Conservation (phyloP, 2,888 invertebrate genomes). For the Yponomeuta plumbellus region DNA sequence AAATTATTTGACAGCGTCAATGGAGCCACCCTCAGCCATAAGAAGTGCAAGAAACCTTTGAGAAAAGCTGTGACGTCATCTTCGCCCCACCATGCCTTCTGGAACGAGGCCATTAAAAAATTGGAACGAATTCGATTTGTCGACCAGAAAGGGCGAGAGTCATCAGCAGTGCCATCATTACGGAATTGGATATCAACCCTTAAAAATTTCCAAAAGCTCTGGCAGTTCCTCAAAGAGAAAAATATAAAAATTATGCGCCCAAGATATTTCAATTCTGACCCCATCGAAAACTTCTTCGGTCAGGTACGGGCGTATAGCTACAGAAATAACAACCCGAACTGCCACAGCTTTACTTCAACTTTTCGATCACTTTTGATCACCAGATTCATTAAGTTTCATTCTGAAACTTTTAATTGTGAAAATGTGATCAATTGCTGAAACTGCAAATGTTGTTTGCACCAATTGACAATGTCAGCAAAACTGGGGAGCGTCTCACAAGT, state of each 20-base stretch:
- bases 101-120: slow-evolving; percentile 2
- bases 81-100: slow-evolving; percentile 9
- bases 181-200: slow-evolving; percentile 6
- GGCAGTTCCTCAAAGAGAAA: neutral
- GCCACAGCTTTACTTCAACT: neutral
- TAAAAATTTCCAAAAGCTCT: slow-evolving; percentile 7
- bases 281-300: slow-evolving; percentile 15
- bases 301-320: slow-evolving; percentile 14
- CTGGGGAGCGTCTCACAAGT: too few species aligned
- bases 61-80: slow-evolving; percentile 2
- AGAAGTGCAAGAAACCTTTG: slow-evolving; percentile 4
- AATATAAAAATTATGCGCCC: slow-evolving; percentile 10
- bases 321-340: slow-evolving; percentile 6
- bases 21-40: neutral
- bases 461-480: too few species aligned
- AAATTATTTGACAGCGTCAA: slow-evolving; percentile 15
- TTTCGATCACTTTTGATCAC: neutral
- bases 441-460: too few species aligned
- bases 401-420: slow-evolving; percentile 5
- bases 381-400: neutral
- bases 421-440: neutral
- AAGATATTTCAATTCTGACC: slow-evolving; percentile 15
- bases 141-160: neutral
- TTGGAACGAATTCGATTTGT: slow-evolving; percentile 5
- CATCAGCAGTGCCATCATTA: neutral